phyloP scores from a whole-genome alignment of 1,140 invertebrate species.

The Ceratoteleas bidentatus region DNA sequence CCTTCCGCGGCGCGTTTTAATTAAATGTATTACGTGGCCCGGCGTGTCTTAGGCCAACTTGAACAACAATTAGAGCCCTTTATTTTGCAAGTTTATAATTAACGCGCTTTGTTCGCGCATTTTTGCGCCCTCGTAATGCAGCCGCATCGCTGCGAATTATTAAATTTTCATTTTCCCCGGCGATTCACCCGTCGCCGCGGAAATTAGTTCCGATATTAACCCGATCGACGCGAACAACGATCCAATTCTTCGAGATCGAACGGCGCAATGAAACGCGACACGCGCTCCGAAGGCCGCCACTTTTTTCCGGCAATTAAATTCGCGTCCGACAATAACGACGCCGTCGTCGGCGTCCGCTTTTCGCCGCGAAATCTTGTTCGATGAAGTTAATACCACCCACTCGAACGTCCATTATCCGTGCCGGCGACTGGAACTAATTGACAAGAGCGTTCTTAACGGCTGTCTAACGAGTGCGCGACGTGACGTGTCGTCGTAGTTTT shows the following conservation, averaged over 20 bases:
- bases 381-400: conserved; percentile 62
- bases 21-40: conserved; percentile 28
- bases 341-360: conserved; percentile 45
- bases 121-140: conserved; percentile 31
- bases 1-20: conserved; percentile 27
- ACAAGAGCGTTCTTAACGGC: conserved; percentile 60
- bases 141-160: conserved; percentile 17
- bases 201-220: conserved; percentile 35
- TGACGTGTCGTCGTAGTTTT: conserved; percentile 36
- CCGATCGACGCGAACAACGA: background rate
- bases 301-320: conserved; percentile 54
- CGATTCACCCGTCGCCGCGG: background rate
- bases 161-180: conserved; percentile 40
- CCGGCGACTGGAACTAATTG: conserved; percentile 59
- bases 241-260: too few species aligned
- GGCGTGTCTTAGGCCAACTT: conserved; percentile 27
- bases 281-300: conserved; percentile 18
- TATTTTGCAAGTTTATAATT: conserved; percentile 43
- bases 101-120: conserved; percentile 33
- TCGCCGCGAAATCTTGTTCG: conserved; percentile 46
- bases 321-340: conserved; percentile 34
- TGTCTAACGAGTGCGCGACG: conserved; percentile 58
- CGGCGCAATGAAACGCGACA: conserved; percentile 10
- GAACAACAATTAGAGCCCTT: conserved; percentile 35
- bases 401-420: conserved; percentile 54